Percentiles rank a stretch among this genome's conserved stretches.
Conservation (phyloP, 2,113 vertebrate genomes). For the Microcebus ravelobensis region DNA sequence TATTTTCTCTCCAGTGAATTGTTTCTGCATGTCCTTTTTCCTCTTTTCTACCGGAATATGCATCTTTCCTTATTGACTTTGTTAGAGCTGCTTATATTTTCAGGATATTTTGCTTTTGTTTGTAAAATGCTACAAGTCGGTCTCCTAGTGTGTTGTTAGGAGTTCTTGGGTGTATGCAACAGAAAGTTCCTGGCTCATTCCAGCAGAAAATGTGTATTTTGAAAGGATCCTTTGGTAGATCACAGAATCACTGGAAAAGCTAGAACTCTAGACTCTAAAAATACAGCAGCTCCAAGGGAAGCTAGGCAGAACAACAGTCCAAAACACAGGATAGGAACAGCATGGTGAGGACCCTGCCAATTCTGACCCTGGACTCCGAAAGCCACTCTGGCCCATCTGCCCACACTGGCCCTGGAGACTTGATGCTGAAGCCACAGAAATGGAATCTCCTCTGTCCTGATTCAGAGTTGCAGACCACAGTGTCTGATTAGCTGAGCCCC, state of each 20-base stretch:
- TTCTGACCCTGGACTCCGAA: background rate
- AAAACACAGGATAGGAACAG: background rate
- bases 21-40: background rate
- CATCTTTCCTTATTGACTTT: slow-evolving; percentile 32
- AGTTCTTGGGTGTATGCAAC: background rate
- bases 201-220: background rate
- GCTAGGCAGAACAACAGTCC: background rate
- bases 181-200: background rate
- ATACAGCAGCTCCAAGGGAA: background rate
- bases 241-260: background rate
- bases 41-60: background rate
- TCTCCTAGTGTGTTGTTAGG: background rate
- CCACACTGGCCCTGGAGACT: background rate
- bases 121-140: background rate
- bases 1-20: background rate
- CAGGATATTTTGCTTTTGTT: background rate
- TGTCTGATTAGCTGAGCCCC: background rate
- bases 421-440: background rate
- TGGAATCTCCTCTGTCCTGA: background rate
- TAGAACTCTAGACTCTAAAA: background rate
- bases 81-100: background rate
- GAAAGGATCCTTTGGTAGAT: background rate
- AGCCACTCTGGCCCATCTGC: background rate
- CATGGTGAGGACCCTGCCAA: background rate
- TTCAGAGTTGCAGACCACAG: background rate